Base-by-base conservation (phyloP, 2,888 invertebrate genomes). In the Acanthosepion pharaonis region DNA sequence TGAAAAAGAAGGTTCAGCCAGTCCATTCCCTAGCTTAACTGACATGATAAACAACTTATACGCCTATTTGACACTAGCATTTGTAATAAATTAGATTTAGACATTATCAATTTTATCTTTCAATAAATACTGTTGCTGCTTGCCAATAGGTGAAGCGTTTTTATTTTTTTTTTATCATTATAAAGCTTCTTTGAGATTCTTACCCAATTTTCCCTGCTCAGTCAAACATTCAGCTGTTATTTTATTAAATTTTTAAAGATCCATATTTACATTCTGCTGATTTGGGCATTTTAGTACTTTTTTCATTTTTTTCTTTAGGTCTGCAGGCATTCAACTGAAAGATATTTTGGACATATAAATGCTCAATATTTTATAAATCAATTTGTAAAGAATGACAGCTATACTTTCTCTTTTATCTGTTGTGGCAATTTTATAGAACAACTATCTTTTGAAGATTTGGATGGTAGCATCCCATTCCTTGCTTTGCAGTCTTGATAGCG, bases 21-120 rank as follows among this genome's bases (percentile, higher is more conserved):
- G 78, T 78, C 11, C 78, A 15, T 78, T 78, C n/a, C n/a, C n/a
- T 78, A n/a, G 33, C n/a, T n/a, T 33, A 78, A 78, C n/a, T 23
- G 23, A 59, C 78, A 33, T 78, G 64, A 64, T 64, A 64, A 64
- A 64, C 64, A 64, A 64, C 64, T 64, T 64, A 64, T 64, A 64
- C 28, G 64, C 64, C 64, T 64, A 23, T 64, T 64, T 64, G n/a
- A 78, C 78, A 78, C 78, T 78, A 33, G 33, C n/a, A 78, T 78
- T 78, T 78, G 78, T n/a, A 33, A 78, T 78, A 78, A 78, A 78
- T 78, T 78, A 78, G n/a, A 78, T 78, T 78, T 78, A 78, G 78
- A 78, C n/a, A 78, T 78, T 78, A 78, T 78, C n/a, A n/a, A n/a
- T 78, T 78, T 78, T 78, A 78, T 78, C n/a, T 78, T 78, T 33